phyloP scores from a whole-genome alignment of 2,888 invertebrate species.

The Octonoba sinensis region DNA sequence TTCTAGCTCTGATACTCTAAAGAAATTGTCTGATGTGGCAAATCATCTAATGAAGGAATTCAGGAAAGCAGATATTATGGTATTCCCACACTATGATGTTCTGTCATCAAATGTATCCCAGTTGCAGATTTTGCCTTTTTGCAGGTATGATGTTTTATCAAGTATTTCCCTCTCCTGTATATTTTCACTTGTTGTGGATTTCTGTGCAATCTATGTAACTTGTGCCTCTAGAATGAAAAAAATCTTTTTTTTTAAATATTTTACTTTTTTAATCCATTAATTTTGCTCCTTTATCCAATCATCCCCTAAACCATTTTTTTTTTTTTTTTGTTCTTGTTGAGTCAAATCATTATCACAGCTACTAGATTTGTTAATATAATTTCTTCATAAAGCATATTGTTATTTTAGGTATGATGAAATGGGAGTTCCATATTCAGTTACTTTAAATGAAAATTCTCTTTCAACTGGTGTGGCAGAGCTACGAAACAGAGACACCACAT shows the following conservation, averaged over 20 bases:
- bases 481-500: slow-evolving; percentile 74
- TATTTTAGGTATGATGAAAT: slow-evolving; percentile 74
- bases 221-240: too few relatives aligned
- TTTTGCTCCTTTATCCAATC: not conserved
- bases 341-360: not conserved
- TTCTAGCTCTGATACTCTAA: slow-evolving; percentile 4
- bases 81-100: slow-evolving; percentile 25
- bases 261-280: too few relatives aligned
- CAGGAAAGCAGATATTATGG: slow-evolving; percentile 27
- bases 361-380: not conserved
- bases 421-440: slow-evolving; percentile 81
- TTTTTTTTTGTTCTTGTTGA: not conserved
- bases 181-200: too few relatives aligned
- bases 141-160: not conserved
- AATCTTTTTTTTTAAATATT: too few relatives aligned
- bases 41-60: slow-evolving; percentile 48
- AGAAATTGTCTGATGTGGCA: slow-evolving; percentile 34
- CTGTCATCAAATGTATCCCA: not conserved
- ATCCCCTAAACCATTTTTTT: not conserved
- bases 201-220: too few relatives aligned
- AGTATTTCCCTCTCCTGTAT: too few relatives aligned
- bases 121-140: not conserved
- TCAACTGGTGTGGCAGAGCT: slow-evolving; percentile 79
- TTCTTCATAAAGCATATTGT: not conserved
- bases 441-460: slow-evolving; percentile 79